Conservation (phyloP, 2,113 vertebrate genomes). For the Corythaixoides concolor region DNA sequence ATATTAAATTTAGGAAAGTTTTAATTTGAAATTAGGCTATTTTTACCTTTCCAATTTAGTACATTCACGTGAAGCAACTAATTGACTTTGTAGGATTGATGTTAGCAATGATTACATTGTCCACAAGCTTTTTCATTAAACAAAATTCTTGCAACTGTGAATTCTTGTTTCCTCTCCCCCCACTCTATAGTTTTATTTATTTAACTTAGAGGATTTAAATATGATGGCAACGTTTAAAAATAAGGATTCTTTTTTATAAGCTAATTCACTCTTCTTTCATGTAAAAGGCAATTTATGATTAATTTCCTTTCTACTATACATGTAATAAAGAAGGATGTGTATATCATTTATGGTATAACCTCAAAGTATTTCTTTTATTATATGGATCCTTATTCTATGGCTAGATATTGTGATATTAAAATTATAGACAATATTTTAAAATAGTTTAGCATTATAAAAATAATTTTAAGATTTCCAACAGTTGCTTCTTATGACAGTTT, state of each 20-base stretch:
- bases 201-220: neutral
- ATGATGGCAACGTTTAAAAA: neutral
- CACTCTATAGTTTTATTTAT: neutral
- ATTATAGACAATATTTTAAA: slow-evolving; percentile 64
- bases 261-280: neutral
- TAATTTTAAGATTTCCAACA: slow-evolving; percentile 66
- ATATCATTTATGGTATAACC: neutral
- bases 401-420: slow-evolving; percentile 62
- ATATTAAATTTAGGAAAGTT: neutral
- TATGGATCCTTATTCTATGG: slow-evolving; percentile 2
- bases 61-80: neutral
- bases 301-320: neutral
- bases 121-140: neutral
- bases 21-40: neutral
- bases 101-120: neutral
- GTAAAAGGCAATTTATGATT: neutral
- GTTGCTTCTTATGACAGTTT: slow-evolving; percentile 75
- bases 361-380: slow-evolving; percentile 38
- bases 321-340: neutral
- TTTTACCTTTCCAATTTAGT: neutral
- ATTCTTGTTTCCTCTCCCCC: neutral
- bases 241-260: neutral
- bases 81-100: neutral
- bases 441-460: slow-evolving; percentile 60
- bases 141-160: neutral